phyloP scores from a whole-genome alignment of 2,888 invertebrate species.

The Nomada fucata region DNA sequence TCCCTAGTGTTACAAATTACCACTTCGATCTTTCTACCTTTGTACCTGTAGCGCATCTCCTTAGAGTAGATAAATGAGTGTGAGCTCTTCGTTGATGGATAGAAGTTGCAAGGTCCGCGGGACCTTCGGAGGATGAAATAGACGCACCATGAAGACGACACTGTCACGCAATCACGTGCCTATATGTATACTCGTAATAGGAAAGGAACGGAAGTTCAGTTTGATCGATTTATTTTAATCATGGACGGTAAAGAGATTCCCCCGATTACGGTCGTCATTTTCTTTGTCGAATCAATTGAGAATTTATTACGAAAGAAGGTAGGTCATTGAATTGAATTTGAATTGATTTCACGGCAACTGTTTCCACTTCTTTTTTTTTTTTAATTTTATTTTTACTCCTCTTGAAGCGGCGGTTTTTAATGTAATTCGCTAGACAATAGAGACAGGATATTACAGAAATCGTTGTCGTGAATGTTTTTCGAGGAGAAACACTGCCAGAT shows the following conservation, averaged over 20 bases:
- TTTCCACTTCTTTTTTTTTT: neutral
- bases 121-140: constrained; percentile 14
- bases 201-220: neutral
- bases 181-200: neutral
- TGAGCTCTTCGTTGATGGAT: constrained; percentile 19
- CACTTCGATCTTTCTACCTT: constrained; percentile 58
- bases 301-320: neutral
- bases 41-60: constrained; percentile 54
- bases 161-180: constrained; percentile 5
- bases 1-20: constrained; percentile 56
- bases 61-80: constrained; percentile 55
- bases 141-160: constrained; percentile 25
- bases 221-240: neutral
- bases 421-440: neutral
- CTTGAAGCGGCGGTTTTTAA: neutral
- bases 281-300: neutral
- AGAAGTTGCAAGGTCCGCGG: neutral
- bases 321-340: neutral
- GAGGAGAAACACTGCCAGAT: constrained; percentile 53
- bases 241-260: constrained; percentile 5
- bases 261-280: neutral
- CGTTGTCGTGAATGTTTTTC: constrained; percentile 14
- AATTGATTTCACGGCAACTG: constrained; percentile 6
- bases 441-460: neutral
- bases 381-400: neutral